Evolutionary conservation across 2,888 invertebrate species (phyloP).

Genomic region (Danaus chrysippus): DNA sequence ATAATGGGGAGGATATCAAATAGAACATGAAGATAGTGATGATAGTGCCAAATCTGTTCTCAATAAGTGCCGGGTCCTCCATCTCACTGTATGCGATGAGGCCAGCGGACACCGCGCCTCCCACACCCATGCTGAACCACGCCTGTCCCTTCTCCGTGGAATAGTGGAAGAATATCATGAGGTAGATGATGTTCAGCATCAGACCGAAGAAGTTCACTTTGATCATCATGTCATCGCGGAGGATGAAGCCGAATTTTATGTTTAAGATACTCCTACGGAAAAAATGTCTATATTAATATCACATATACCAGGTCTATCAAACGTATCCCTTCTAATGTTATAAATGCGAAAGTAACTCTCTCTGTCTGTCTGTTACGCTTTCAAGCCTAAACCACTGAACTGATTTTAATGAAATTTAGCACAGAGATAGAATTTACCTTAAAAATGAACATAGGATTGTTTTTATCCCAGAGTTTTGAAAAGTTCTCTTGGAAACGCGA

Average conservation of each 20-base stretch:
- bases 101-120: conserved; percentile 76
- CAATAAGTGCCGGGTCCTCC: conserved; percentile 82
- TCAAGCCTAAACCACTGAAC: too few relatives aligned
- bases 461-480: too few relatives aligned
- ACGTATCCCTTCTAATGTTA: too few relatives aligned
- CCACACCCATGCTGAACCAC: conserved; percentile 78
- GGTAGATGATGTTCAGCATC: conserved; percentile 83
- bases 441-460: too few relatives aligned
- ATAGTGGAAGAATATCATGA: conserved; percentile 83
- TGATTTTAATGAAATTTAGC: too few relatives aligned
- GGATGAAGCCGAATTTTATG: conserved; percentile 86
- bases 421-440: too few relatives aligned
- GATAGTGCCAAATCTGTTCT: conserved; percentile 84
- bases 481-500: too few relatives aligned
- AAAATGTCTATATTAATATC: not conserved
- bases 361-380: too few relatives aligned
- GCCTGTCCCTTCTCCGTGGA: conserved; percentile 74
- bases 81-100: conserved; percentile 82
- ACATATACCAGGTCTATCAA: too few relatives aligned
- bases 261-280: conserved; percentile 84
- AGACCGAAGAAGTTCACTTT: conserved; percentile 88
- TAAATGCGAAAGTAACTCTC: too few relatives aligned
- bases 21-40: conserved; percentile 83
- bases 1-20: conserved; percentile 84
- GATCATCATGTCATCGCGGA: conserved; percentile 87